phyloP scores from a whole-genome alignment of 2,888 invertebrate species.

The Philaethria dido region DNA sequence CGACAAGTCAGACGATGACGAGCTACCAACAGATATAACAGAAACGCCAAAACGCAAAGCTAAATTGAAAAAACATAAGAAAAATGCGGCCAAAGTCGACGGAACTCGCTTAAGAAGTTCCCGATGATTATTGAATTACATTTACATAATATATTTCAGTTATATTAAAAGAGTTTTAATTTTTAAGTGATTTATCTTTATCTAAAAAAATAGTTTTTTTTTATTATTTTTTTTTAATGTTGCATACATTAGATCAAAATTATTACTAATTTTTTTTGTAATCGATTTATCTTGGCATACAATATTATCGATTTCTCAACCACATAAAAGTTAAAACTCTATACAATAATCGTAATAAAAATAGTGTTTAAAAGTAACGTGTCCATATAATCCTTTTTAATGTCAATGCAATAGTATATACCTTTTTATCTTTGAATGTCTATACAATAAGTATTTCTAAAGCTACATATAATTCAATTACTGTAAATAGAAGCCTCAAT shows the following conservation, averaged over 20 bases:
- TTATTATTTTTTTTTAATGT: not conserved
- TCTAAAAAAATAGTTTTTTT: not conserved
- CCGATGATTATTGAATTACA: constrained; percentile 61
- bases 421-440: constrained; percentile 19
- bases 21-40: constrained; percentile 45
- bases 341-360: constrained; percentile 15
- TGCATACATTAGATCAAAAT: not conserved
- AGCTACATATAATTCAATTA: not conserved
- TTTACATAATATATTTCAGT: not conserved
- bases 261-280: not conserved
- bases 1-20: constrained; percentile 35
- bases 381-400: constrained; percentile 15
- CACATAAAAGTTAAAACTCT: constrained; percentile 4
- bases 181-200: not conserved
- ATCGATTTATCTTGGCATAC: not conserved
- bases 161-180: constrained; percentile 3
- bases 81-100: constrained; percentile 57
- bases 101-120: constrained; percentile 79
- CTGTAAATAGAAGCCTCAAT: constrained; percentile 10
- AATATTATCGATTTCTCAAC: not conserved
- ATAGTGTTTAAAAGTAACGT: not conserved
- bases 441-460: constrained; percentile 9
- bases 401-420: constrained; percentile 21
- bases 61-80: constrained; percentile 59
- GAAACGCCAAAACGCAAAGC: constrained; percentile 60